Evolutionary conservation across 1,140 invertebrate genomes (phyloP).

Genomic region (Trichonephila clavipes): DNA sequence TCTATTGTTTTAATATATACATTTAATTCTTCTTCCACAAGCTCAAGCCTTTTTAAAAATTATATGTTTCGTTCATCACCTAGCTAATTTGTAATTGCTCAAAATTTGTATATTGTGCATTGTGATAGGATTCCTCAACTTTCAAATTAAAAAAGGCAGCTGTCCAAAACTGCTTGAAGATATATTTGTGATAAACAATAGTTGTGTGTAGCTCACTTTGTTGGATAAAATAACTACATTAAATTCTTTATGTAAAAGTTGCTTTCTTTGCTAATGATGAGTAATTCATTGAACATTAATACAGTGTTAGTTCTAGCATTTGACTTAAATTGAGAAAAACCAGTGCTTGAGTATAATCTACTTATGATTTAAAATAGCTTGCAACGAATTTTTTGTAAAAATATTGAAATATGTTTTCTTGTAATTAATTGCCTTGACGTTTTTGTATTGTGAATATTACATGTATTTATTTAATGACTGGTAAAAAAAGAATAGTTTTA

Average conservation of each 20-base stretch:
- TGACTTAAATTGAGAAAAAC: too few species aligned
- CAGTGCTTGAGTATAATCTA: too few species aligned
- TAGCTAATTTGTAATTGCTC: conserved; percentile 1
- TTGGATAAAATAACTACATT: background rate
- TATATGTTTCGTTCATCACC: background rate
- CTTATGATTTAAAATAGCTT: too few species aligned
- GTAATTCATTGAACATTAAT: too few species aligned
- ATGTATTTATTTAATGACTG: too few species aligned
- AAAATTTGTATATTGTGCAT: conserved; percentile 8
- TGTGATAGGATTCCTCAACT: background rate
- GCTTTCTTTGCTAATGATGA: too few species aligned
- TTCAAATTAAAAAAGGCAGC: background rate
- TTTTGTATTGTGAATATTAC: too few species aligned
- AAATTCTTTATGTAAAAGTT: background rate
- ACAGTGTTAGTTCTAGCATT: too few species aligned
- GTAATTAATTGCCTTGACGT: too few species aligned
- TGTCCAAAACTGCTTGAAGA: background rate
- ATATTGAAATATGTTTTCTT: too few species aligned
- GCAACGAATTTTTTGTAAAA: too few species aligned
- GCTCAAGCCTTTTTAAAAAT: background rate
- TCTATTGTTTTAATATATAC: background rate
- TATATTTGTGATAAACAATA: conserved; percentile 13
- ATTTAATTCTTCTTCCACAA: background rate
- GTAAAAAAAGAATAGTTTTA: too few species aligned
- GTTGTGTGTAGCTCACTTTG: background rate